A percentile compares a stretch with the other conserved stretches of the same genome.
These are phyloP conservation scores for Cyclophora punctaria DNA, from an alignment of 2,888 invertebrate species.

Conservation along the genomic window DNA sequence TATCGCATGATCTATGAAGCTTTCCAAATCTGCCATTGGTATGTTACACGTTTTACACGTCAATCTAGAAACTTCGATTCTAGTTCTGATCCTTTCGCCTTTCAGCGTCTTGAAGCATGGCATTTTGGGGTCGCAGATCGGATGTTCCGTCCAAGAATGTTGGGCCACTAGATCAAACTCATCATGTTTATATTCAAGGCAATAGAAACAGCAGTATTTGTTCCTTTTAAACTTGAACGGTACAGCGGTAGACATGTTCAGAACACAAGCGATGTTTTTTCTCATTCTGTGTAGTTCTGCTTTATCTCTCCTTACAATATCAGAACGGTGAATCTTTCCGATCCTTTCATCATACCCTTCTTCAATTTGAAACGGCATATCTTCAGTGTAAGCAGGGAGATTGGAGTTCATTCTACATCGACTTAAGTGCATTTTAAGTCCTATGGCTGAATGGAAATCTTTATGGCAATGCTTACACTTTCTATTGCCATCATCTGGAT, in stretches of 20 bases:
- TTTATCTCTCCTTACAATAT: no score
- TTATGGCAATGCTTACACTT: slow-evolving; percentile 52
- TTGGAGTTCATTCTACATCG: slow-evolving; percentile 42
- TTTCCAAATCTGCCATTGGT: slow-evolving; percentile 36
- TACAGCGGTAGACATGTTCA: slow-evolving; percentile 60
- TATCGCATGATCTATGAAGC: slow-evolving; percentile 53
- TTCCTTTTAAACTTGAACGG: slow-evolving; percentile 57
- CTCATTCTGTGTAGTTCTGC: no score
- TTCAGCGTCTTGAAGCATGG: slow-evolving; percentile 56
- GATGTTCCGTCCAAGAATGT: slow-evolving; percentile 28
- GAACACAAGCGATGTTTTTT: slow-evolving; percentile 48
- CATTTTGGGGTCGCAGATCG: slow-evolving; percentile 50
- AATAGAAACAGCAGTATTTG: slow-evolving; percentile 54
- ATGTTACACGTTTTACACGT: slow-evolving; percentile 47
- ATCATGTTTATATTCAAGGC: no score
- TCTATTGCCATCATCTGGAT: slow-evolving; percentile 36
- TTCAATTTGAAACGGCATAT: no score
- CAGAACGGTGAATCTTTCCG: no score
- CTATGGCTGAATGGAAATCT: slow-evolving; percentile 41
- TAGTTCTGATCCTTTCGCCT: slow-evolving; percentile 40
- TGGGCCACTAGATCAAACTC: no score
- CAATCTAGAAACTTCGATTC: slow-evolving; percentile 48
- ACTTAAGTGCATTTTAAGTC: slow-evolving; percentile 43
- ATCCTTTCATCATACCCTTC: no score
- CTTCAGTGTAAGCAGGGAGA: background rate